Evolutionary conservation across 2,888 invertebrate species (phyloP), one percentile per base, ranked within the genome.

Genomic region (Megalurothrips usitatus): DNA sequence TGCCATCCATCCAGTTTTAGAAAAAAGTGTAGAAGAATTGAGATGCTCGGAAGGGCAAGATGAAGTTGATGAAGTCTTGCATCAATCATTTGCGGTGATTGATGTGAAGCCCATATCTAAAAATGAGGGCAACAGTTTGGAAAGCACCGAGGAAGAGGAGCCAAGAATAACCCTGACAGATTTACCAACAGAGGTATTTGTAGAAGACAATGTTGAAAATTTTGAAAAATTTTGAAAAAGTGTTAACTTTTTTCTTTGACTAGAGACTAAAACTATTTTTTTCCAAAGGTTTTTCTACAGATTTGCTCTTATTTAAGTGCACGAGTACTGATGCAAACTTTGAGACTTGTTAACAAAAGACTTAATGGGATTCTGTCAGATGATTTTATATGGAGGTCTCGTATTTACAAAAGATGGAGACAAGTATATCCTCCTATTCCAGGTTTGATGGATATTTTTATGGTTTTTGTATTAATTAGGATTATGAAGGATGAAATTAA

Each of bases 281-380:
- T 8, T 23, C 0, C 8, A 75, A 12, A 75, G 68, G 68, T 75
- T 75, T 75, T 75, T 26, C 68, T 75, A 10, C 68, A 75, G 23
- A 75, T 75, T 26, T 75, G 68, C 26, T 75, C 68, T 23, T 75
- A 75, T 12, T 75, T 75, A 10, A 75, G 68, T 23, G 68, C 68
- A 75, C 26, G 68, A 12, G 23, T 75, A 9, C 68, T 75, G 9
- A 75, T 75, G 68, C 68, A 75, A 75, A 75, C 68, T 75, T 12
- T 75, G 26, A 75, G 68, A 75, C 68, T 75, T 23, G 68, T 75
- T 12, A 75, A 12, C 68, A 75, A 75, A 26, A 75, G 68, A 75
- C 68, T 75, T 23, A 75, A 75, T 75, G 68, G 26, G 23, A 75
- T 75, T 75, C 26, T 75, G 9, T 75, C 68, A 0, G 68, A 75